Base-by-base conservation (phyloP, 2,113 vertebrate species). In the Condylura cristata region DNA sequence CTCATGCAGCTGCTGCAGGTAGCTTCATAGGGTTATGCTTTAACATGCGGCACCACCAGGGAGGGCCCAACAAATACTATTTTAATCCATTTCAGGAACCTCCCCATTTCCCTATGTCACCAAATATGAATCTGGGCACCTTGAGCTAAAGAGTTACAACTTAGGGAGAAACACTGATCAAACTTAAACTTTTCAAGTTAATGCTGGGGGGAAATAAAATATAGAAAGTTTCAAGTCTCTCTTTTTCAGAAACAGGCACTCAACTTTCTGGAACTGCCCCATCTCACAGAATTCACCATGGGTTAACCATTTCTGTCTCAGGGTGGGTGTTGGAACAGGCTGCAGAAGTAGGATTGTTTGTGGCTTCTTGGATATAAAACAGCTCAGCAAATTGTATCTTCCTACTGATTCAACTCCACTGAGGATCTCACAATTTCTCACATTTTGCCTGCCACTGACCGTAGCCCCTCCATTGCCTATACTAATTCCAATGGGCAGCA, bases 301-400 rank as follows among this genome's bases (percentile, higher is more conserved):
- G 70, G 16, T 6, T 61, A 17, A n/a, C n/a, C 48, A 30, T 53
- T 16, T 51, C 44, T 72, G 51, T 65, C 13, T 18, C 16, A 46
- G 56, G 1, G 1, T 32, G 39, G 14, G 18, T 34, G 0, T 32
- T 68, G 22, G 34, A 44, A 8, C 34, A n/a, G 7, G 11, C 0
- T 56, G 17, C 61, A 13, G 13, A 16, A 85, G 5, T 44, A 14
- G 34, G 11, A 71, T 22, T 81, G 16, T 41, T n/a, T 63, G 37
- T 18, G n/a, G 20, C 6, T 48, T 92, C 61, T 0, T 61, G 24
- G 32, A 66, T 70, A 24, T 4, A 83, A 20, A 83, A 20, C 18
- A 75, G 44, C 11, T 86, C 16, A 63, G 26, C 11, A 86, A 72
- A 58, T 60, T 16, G 0, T 18, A 7, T n/a, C 3, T 60, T 22